These are phyloP conservation scores for Pachyramphus minor DNA, from an alignment of 2,113 vertebrate genomes.

Conservation along the genomic window DNA sequence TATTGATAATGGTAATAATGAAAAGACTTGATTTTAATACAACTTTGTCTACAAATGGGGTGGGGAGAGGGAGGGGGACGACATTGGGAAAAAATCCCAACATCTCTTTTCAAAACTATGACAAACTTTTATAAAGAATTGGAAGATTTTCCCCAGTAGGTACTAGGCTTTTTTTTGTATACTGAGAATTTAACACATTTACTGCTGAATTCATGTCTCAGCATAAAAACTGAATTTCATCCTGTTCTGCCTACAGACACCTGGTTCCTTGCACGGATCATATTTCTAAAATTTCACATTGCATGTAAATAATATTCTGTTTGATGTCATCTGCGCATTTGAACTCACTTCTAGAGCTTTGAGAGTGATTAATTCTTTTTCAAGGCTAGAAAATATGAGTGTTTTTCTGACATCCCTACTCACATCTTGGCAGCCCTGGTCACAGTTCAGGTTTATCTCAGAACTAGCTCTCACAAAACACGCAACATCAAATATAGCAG, in stretches of 20 bases:
- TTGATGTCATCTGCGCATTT: neutral
- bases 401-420: neutral
- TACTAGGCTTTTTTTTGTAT: neutral
- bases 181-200: neutral
- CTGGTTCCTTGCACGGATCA: neutral
- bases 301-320: neutral
- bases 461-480: neutral
- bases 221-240: fast-evolving
- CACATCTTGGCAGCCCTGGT: neutral
- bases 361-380: neutral
- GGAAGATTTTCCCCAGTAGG: neutral
- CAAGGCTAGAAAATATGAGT: neutral
- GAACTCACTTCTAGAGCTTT: neutral
- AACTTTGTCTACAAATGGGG: too few relatives aligned
- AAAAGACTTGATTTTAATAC: neutral
- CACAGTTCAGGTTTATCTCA: neutral
- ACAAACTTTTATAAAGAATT: neutral
- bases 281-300: neutral
- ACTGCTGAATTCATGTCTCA: neutral
- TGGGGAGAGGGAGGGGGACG: too few relatives aligned
- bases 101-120: too few relatives aligned
- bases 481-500: neutral
- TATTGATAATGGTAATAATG: neutral
- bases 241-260: neutral
- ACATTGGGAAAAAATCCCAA: too few relatives aligned